Base-by-base conservation (phyloP, 2,797 vertebrate genomes). In the Danio kyathit region DNA sequence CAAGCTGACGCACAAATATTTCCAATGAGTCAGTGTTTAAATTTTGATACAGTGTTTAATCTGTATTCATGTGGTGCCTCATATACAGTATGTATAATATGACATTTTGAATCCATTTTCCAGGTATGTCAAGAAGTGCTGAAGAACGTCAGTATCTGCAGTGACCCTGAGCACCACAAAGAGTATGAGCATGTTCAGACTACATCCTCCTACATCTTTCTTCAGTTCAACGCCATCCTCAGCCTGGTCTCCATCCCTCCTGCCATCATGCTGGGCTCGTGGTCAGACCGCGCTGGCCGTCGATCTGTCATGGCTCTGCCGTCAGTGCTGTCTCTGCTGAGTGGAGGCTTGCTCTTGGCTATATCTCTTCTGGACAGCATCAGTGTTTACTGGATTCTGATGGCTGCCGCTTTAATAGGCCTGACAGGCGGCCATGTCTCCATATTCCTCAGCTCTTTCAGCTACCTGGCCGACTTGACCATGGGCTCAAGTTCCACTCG, bases 371-470 rank as follows among this genome's bases (percentile, higher is more conserved):
- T 89, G 52, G 43, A 85, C 49, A 81, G 60, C 29, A 75, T 90
- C 17, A 87, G 74, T 10, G 74, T 85, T 40, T 89, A 89, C 79
- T 91, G 90, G 90, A 69, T 40, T 2, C 74, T 92, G 8, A 29
- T 84, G 7, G 74, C 86, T 1, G 87, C 88, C 2, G 71, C 76
- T 12, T 9, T 90, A 13, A 79, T 83, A 5, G 91, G 91, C 5
- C 64, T 91, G n/a, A 87, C 88, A 0, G 91, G 91, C 12, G 87
- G 90, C 41, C 76, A 89, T 13, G 86, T 88, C 38, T 86, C 89
- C 10, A 77, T 92, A 40, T 90, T 90, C 76, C 87, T 92, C 74
- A 93, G 91, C 74, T 89, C 85, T 57, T 92, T 89, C 65, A 93
- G 92, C 70, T 93, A 89, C 76, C 73, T 93, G 61, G 90, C 91